These are phyloP conservation scores for Tokudaia muenninki DNA, from an alignment of 2,797 vertebrate genomes.

Conservation along the genomic window DNA sequence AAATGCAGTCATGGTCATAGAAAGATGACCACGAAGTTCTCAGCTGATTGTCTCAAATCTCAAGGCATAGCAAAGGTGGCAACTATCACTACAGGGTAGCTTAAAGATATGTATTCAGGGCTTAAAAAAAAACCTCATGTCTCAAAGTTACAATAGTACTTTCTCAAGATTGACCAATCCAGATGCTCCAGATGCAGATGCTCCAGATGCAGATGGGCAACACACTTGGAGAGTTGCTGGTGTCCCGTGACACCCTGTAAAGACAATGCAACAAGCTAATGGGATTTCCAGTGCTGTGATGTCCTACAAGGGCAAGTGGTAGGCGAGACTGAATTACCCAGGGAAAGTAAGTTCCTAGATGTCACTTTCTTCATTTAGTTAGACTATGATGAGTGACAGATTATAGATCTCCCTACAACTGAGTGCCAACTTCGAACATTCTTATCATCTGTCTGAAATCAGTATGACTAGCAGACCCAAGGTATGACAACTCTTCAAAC, in stretches of 20 bases:
- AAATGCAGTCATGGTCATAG: neutral
- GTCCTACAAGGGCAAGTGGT: neutral
- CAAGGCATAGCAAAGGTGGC: neutral
- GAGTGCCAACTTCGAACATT: neutral
- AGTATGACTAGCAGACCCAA: neutral
- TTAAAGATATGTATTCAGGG: neutral
- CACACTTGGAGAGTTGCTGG: neutral
- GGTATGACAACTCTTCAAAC: neutral
- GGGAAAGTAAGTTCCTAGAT: too few relatives aligned
- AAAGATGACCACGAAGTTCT: neutral
- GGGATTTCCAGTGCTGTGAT: neutral
- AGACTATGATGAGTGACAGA: neutral
- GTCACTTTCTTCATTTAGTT: neutral
- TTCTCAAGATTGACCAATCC: too few relatives aligned
- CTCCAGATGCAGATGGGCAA: neutral
- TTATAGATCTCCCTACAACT: neutral
- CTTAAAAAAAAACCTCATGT: neutral
- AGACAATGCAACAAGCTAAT: fast-evolving
- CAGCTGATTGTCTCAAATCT: neutral
- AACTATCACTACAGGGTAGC: neutral
- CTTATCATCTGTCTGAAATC: neutral
- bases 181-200: too few relatives aligned
- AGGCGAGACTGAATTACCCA: neutral
- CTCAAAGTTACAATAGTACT: neutral
- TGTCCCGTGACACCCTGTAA: fast-evolving